Percentiles rank a stretch among this genome's conserved stretches.
phyloP scores from a whole-genome alignment of 2,797 vertebrate species.

The Xenopus petersii region DNA sequence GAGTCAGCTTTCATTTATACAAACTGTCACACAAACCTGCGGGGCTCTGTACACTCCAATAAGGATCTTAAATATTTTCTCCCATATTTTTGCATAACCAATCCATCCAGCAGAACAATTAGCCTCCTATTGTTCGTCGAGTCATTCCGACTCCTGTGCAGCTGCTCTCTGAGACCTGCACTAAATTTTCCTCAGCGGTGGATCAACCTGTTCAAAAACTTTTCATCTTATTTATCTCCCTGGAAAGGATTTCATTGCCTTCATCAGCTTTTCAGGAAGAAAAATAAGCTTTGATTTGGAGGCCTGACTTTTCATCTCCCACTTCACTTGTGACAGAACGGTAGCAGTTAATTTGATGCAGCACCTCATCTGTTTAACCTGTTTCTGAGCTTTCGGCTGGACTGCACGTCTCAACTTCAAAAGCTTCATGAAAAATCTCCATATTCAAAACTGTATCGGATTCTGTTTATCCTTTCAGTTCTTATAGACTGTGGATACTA shows the following conservation, averaged over 20 bases:
- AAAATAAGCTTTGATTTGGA: slow-evolving; percentile 50
- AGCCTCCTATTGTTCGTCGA: slow-evolving; percentile 57
- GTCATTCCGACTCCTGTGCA: slow-evolving; percentile 51
- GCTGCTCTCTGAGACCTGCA: slow-evolving; percentile 55
- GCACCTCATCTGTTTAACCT: slow-evolving; percentile 52
- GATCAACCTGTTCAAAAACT: slow-evolving; percentile 62
- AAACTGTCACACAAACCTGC: slow-evolving; percentile 23
- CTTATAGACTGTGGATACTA: too few species aligned
- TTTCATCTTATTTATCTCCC: slow-evolving; percentile 64
- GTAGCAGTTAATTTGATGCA: slow-evolving; percentile 50
- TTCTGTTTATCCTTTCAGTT: too few species aligned
- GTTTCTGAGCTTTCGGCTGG: slow-evolving; percentile 33
- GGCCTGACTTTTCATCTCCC: slow-evolving; percentile 53
- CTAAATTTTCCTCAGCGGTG: slow-evolving; percentile 58
- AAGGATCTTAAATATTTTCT: slow-evolving; percentile 41
- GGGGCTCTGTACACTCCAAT: slow-evolving; percentile 26
- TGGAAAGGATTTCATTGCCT: slow-evolving; percentile 56
- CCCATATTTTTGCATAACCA: slow-evolving; percentile 52
- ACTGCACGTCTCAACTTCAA: slow-evolving; percentile 6
- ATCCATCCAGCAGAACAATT: slow-evolving; percentile 60
- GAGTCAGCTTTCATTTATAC: slow-evolving; percentile 7
- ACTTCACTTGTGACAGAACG: slow-evolving; percentile 47
- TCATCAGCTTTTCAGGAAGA: slow-evolving; percentile 33
- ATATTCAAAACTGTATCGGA: not conserved
- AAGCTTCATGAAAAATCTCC: not conserved